Percentiles rank a stretch among this genome's conserved stretches.
Evolutionary conservation across 2,797 vertebrate species (phyloP).

Genomic region (Natrix natrix): DNA sequence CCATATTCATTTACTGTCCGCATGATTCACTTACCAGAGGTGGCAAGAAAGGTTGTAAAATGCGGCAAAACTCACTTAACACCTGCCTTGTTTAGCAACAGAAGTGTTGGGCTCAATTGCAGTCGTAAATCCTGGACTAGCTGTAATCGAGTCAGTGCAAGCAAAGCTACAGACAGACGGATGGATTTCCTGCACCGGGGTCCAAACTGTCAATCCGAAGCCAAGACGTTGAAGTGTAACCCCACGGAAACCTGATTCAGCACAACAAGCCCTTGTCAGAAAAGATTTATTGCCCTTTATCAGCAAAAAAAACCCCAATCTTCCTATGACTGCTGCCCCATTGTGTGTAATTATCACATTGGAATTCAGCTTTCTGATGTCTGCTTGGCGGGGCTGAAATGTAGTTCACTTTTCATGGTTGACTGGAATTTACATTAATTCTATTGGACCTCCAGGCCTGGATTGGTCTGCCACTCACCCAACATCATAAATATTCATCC

Average conservation of each 20-base stretch:
- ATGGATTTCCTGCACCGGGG: background rate
- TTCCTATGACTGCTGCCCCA: slow-evolving; percentile 68
- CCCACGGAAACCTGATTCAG: slow-evolving; percentile 61
- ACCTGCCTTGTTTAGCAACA: background rate
- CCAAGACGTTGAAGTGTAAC: background rate
- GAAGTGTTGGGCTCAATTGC: background rate
- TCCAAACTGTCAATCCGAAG: background rate
- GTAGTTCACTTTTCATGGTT: slow-evolving; percentile 69
- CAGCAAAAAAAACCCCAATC: slow-evolving; percentile 68
- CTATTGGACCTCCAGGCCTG: slow-evolving; percentile 64
- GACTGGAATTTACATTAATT: slow-evolving; percentile 68
- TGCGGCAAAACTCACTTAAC: background rate
- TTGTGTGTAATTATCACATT: slow-evolving; percentile 70
- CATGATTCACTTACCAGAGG: background rate
- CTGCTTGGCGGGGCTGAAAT: slow-evolving; percentile 62
- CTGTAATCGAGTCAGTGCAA: background rate
- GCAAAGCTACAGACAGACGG: background rate
- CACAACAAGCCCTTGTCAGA: slow-evolving; percentile 49
- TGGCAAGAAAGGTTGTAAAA: background rate
- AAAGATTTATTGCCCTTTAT: slow-evolving; percentile 69
- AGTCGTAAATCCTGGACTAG: background rate
- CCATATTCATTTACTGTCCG: background rate
- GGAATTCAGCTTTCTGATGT: slow-evolving; percentile 69
- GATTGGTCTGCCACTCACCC: slow-evolving; percentile 54
- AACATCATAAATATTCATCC: slow-evolving; percentile 67